Base-by-base conservation (phyloP, 2,797 vertebrate genomes). In the Streptopelia turtur region DNA sequence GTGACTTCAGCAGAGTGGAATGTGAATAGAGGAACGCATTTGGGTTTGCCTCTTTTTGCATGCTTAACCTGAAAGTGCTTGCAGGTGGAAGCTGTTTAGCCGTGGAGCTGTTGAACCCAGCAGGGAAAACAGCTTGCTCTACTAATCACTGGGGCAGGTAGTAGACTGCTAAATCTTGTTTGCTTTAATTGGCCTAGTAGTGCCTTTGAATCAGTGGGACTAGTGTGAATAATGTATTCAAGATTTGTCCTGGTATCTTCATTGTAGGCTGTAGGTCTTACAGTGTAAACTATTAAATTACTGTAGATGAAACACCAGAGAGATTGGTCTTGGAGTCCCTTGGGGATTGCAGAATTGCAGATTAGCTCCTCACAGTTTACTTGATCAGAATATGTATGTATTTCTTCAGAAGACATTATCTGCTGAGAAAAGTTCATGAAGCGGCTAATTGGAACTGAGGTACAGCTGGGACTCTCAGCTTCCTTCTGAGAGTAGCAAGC, bases 381-480 rank as follows among this genome's bases (percentile, higher is more conserved):
- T 93, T 89, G 89, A 87, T 89, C 39, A 71, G 82, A 70, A 21
- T 14, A 28, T 55, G 24, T 49, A 57, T 89, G 87, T 96, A 41
- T 92, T 93, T 95, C 84, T 95, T 83, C 55, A 86, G 83, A 65
- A 66, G 82, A n/a, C 16, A 2, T 86, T 93, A n/a, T 91, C 43
- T 27, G 78, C 28, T 85, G 87, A 83, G 89, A 72, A 57, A 66
- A 43, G 76, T 89, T 94, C 33, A 30, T 23, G 76, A n/a, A 88
- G 55, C 0, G 0, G 37, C 41, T 83, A 65, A 90, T 78, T 71
- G 69, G 72, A 88, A 16, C 50, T 8, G 81, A 85, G 75, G 41
- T 87, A 33, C 75, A 89, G 60, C 87, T 87, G 89, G 41, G 68
- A 55, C 43, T 72, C 27, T 21, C 20, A 39, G 55, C 47, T 71